A percentile compares a stretch with the other conserved stretches of the same genome.
Evolutionary conservation across 1,140 invertebrate genomes (phyloP).

Genomic region (Procambarus clarkii): DNA sequence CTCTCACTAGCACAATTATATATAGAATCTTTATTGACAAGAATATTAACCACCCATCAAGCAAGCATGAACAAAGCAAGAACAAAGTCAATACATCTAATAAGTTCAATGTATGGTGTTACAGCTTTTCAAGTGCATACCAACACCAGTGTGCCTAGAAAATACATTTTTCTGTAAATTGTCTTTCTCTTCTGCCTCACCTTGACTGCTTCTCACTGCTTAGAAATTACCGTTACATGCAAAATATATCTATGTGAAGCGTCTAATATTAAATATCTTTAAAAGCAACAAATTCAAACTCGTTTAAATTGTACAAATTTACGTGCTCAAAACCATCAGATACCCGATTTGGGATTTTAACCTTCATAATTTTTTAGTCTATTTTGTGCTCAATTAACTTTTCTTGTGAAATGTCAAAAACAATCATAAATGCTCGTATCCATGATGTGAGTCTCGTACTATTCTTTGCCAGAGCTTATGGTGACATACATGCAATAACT

Average conservation of each 20-base stretch:
- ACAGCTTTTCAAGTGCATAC: not conserved
- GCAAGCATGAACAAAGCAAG: slow-evolving; percentile 10
- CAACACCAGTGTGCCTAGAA: not conserved
- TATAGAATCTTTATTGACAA: not conserved
- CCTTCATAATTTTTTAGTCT: not conserved
- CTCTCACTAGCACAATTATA: not conserved
- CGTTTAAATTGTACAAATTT: not conserved
- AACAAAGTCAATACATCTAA: not conserved
- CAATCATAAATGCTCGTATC: not conserved
- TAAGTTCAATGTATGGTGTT: not conserved
- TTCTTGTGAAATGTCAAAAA: not conserved
- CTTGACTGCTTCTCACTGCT: not conserved
- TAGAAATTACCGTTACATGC: not conserved
- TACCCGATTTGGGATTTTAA: not conserved
- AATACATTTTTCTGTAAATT: not conserved
- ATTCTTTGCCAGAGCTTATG: not conserved
- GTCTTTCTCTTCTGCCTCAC: not conserved
- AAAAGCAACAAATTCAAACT: not conserved
- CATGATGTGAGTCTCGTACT: not conserved
- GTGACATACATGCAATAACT: not conserved
- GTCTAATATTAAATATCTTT: not conserved
- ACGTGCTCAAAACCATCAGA: not conserved
- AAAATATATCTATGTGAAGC: not conserved
- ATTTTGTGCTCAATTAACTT: not conserved
- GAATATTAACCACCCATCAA: slow-evolving; percentile 14